Evolutionary conservation across 2,888 invertebrate species (phyloP), one percentile per base, ranked within the genome.

Genomic region (Pammene aurita): DNA sequence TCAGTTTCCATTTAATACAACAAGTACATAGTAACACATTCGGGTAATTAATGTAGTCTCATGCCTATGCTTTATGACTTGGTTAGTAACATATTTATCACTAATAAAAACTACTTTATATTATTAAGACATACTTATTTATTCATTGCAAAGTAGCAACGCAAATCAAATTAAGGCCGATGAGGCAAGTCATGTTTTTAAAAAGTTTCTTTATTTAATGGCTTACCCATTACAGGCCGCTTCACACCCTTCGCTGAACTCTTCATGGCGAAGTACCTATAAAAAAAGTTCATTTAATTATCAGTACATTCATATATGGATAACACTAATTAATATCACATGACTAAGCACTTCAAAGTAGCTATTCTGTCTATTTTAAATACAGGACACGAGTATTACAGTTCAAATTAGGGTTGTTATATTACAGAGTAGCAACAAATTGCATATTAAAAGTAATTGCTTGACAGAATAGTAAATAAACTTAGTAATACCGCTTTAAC

Each of bases 241-340:
- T 83, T 98, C 97, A 90, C 99, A 99, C 1, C 98, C 99, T 86
- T 98, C 97, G 72, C 95, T 95, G 86, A 99, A 99, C 89, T 99
- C 99, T 89, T 99, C 99, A 92, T 99, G 99, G 69, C 99, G 94
- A 71, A 98, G 90, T 64, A 98, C 96, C 97, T 97, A 73, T 9
- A 69, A 35, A 50, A 18, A 50, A 13, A 1, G 7, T 34, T 52
- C 44, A 14, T 44, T 46, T 52, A 58, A 16, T 38, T 11, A 42
- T 10, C 7, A 5, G 9, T 42, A 42, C 11, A 38, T 6, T 38
- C 0, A 7, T 38, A 6, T 13, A 62, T 10, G 26, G 4, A 26
- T 26, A 26, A 26, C 26, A 26, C 26, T 34, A 56, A 62, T 56
- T 13, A 46, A 10, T 48, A 9, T 16, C 10, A 48, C 62, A 34